These are phyloP conservation scores for Orchestia grillus DNA, from an alignment of 1,140 invertebrate species.

Conservation along the genomic window DNA sequence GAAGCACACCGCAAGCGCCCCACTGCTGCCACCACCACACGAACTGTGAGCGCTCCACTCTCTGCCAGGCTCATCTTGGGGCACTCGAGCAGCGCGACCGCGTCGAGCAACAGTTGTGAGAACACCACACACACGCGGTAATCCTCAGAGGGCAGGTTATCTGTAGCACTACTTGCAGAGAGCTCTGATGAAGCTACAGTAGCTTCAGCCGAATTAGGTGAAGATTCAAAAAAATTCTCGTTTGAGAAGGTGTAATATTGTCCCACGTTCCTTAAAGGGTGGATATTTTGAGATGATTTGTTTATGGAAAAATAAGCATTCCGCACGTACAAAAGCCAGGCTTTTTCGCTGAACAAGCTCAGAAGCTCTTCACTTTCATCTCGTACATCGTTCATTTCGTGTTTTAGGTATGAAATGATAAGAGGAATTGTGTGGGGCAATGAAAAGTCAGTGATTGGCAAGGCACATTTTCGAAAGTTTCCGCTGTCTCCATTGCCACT, in stretches of 20 bases:
- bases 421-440: not conserved
- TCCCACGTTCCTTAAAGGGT: too few relatives aligned
- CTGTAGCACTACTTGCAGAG: not conserved
- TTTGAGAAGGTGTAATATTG: too few relatives aligned
- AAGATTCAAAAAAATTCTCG: not conserved
- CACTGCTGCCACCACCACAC: not conserved
- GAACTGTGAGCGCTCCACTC: not conserved
- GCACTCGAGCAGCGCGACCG: not conserved
- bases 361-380: slow-evolving; percentile 8
- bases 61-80: slow-evolving; percentile 29
- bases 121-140: not conserved
- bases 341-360: not conserved
- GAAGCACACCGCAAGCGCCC: not conserved
- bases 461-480: not conserved
- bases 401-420: not conserved
- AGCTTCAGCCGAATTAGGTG: not conserved
- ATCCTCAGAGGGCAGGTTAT: not conserved
- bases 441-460: not conserved
- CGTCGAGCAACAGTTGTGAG: not conserved
- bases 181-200: not conserved
- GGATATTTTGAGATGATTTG: not conserved
- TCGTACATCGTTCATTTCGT: slow-evolving; percentile 37
- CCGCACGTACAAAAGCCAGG: not conserved
- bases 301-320: not conserved
- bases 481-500: not conserved